A percentile compares a stretch with the other conserved stretches of the same genome.
These are phyloP conservation scores for Leucoraja ocellata DNA, from an alignment of 2,797 vertebrate species.

Conservation along the genomic window DNA sequence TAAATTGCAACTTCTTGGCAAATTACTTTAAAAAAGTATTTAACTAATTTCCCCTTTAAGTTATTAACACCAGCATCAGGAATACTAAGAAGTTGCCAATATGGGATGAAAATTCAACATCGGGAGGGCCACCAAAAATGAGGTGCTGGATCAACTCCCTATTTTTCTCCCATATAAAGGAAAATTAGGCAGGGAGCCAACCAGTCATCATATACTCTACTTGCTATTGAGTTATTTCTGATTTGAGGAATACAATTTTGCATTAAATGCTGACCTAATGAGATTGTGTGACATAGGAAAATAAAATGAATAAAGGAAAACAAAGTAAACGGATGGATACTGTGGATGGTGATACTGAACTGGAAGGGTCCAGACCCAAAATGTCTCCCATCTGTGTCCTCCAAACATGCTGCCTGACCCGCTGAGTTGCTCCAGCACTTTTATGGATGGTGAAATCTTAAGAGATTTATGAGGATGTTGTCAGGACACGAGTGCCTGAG, in stretches of 20 bases:
- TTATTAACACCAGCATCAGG: not conserved
- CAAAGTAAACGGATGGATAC: not conserved
- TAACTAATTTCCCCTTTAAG: not conserved
- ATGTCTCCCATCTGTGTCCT: no score
- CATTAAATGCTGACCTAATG: not conserved
- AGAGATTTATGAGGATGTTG: no score
- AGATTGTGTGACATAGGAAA: not conserved
- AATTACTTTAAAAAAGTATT: not conserved
- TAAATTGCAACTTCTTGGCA: no score
- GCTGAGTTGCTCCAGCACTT: no score
- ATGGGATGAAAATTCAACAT: not conserved
- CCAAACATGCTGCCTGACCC: no score
- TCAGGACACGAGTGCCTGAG: no score
- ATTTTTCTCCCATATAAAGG: not conserved
- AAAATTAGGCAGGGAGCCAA: not conserved
- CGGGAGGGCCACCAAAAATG: not conserved
- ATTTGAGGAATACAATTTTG: not conserved
- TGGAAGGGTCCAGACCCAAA: no score
- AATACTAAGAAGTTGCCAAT: not conserved
- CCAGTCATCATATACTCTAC: not conserved
- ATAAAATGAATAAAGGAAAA: not conserved
- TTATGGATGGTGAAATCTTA: no score
- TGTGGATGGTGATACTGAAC: not conserved
- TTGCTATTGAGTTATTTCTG: not conserved
- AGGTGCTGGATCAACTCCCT: not conserved